A percentile compares a stretch with the other conserved stretches of the same genome.
phyloP scores from a whole-genome alignment of 2,888 invertebrate species.

The Helicoverpa assulta region DNA sequence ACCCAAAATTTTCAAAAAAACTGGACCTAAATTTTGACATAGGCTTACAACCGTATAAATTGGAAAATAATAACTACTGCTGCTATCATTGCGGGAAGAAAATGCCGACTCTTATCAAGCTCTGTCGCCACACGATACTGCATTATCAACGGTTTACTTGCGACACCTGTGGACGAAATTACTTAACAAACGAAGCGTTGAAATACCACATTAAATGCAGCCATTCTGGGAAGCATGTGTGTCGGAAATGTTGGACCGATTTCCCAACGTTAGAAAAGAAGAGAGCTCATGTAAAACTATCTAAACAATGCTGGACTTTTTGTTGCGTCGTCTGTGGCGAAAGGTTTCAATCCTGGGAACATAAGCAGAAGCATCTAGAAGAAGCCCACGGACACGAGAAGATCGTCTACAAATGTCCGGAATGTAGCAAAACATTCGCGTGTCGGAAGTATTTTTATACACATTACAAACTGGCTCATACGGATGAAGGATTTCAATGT shows the following conservation, averaged over 20 bases:
- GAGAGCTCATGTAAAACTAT: constrained; percentile 72
- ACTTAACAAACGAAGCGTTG: constrained; percentile 77
- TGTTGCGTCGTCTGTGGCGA: constrained; percentile 79
- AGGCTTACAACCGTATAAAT: constrained; percentile 79
- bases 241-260: constrained; percentile 81
- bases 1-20: constrained; percentile 64
- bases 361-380: constrained; percentile 77
- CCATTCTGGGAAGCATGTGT: constrained; percentile 75
- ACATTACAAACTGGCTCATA: constrained; percentile 78
- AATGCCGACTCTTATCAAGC: constrained; percentile 75
- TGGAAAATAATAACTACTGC: constrained; percentile 76
- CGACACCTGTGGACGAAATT: constrained; percentile 81
- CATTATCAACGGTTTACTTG: constrained; percentile 82
- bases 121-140: constrained; percentile 80
- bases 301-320: constrained; percentile 78
- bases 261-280: constrained; percentile 75
- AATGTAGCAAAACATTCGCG: constrained; percentile 74
- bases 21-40: constrained; percentile 75
- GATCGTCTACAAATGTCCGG: constrained; percentile 76
- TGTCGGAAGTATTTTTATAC: constrained; percentile 76
- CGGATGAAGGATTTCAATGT: constrained; percentile 76
- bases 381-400: constrained; percentile 72
- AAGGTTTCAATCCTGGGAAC: constrained; percentile 82
- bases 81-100: constrained; percentile 78
- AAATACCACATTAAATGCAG: constrained; percentile 79